phyloP scores from a whole-genome alignment of 2,888 invertebrate species.

The Bursaphelenchus okinawaensis region DNA sequence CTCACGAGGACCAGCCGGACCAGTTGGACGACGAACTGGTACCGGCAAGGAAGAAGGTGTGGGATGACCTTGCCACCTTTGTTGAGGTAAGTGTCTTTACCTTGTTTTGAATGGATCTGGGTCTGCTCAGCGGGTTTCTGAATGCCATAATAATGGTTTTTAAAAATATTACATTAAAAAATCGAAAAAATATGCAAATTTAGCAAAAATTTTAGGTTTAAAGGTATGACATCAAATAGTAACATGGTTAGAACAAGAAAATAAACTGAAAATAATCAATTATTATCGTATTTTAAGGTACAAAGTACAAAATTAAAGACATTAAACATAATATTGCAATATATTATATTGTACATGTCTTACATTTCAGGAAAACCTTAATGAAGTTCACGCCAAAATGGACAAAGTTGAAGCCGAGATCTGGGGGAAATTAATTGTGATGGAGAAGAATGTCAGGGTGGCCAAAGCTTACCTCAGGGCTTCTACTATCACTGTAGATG shows the following conservation, averaged over 20 bases:
- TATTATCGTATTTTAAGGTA: no score
- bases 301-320: no score
- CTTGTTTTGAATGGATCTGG: no score
- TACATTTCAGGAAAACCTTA: slow-evolving; percentile 30
- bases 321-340: no score
- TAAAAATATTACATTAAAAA: no score
- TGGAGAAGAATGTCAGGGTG: slow-evolving; percentile 87
- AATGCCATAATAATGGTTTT: no score
- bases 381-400: slow-evolving; percentile 32
- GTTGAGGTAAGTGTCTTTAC: neutral
- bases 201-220: no score
- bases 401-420: slow-evolving; percentile 65
- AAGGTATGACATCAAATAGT: no score
- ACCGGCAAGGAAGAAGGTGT: neutral
- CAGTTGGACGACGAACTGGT: slow-evolving; percentile 1
- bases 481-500: slow-evolving; percentile 89
- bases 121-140: no score
- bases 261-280: no score
- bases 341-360: neutral
- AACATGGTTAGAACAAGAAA: no score
- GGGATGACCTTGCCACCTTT: slow-evolving; percentile 7
- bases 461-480: slow-evolving; percentile 95
- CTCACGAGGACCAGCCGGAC: neutral
- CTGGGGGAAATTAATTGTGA: slow-evolving; percentile 96
- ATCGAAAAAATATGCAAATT: no score